Evolutionary conservation across 2,888 invertebrate genomes (phyloP), one percentile per base, ranked within the genome.

Genomic region (Osmoderma eremita): DNA sequence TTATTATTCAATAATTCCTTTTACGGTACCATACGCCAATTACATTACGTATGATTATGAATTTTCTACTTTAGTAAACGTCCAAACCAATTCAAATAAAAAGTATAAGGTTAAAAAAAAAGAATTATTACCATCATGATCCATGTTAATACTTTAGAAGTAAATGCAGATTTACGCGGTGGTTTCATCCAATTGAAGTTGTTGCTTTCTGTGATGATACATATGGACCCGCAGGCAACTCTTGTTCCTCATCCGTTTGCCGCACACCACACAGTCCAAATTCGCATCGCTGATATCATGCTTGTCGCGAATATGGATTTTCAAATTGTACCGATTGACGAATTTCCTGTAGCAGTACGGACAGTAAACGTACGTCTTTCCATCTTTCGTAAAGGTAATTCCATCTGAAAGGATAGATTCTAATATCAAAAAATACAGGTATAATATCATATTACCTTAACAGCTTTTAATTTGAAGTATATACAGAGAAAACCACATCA

Each of bases 221-320:
- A 88, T 85, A 70, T 88, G 88, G 1, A 88, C 88, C 69, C 88
- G 83, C 58, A 88, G 80, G 72, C 88, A 88, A 30, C 88, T 88
- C 56, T 85, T 86, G 75, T 88, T 88, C 68, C 88, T 82, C 87
- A 88, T 88, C 6, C 85, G 84, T 76, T 90, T 90, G 74, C 90
- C 89, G 78, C 91, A 91, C 65, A 90, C 86, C 72, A 87, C 86
- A 80, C 91, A 91, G 75, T 88, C 88, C 65, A 90, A 83, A 69
- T 88, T 87, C 20, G 87, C 88, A 75, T 88, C 87, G 71, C 86
- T 85, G 8, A 87, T 87, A 75, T 89, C 90, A 78, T 91, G 91
- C 76, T 90, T 90, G 80, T 90, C 90, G 24, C 90, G 84, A 51
- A 90, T 88, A 77, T 91, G 90, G 41, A 90, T 87, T 79, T 90